These are phyloP conservation scores for Centrocercus urophasianus DNA, from an alignment of 2,113 vertebrate species.

Conservation along the genomic window DNA sequence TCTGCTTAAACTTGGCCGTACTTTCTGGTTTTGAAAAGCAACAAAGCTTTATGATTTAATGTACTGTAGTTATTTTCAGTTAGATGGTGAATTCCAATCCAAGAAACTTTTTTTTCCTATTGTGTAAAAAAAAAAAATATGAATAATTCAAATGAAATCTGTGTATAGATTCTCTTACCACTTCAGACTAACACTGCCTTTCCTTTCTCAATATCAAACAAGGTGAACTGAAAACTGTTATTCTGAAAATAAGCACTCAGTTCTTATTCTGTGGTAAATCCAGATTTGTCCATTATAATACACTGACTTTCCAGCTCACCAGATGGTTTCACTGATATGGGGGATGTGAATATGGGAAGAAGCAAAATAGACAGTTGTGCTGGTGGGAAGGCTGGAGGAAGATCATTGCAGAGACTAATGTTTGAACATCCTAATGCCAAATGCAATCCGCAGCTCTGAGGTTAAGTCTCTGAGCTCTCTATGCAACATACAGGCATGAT, in stretches of 20 bases:
- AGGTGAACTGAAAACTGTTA: not conserved
- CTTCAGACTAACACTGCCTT: not conserved
- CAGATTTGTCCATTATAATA: not conserved
- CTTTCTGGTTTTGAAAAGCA: not conserved
- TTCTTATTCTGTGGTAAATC: not conserved
- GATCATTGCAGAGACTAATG: not conserved
- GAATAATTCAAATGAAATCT: not conserved
- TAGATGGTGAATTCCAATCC: not conserved
- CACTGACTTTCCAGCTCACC: not conserved
- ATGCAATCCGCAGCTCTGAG: not conserved
- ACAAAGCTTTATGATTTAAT: not conserved
- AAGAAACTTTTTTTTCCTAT: not conserved
- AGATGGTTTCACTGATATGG: not conserved
- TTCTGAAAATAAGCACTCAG: not conserved
- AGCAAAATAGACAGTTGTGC: not conserved
- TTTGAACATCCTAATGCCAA: not conserved
- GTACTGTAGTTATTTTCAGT: not conserved
- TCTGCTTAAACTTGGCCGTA: not conserved
- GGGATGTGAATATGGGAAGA: not conserved
- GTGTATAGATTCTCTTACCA: not conserved
- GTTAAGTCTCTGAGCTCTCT: not conserved
- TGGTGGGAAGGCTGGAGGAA: not conserved
- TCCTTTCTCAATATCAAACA: not conserved
- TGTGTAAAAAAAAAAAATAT: not conserved
- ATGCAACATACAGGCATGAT: not conserved